phyloP scores from a whole-genome alignment of 2,113 vertebrate species.

The Rostratula benghalensis region DNA sequence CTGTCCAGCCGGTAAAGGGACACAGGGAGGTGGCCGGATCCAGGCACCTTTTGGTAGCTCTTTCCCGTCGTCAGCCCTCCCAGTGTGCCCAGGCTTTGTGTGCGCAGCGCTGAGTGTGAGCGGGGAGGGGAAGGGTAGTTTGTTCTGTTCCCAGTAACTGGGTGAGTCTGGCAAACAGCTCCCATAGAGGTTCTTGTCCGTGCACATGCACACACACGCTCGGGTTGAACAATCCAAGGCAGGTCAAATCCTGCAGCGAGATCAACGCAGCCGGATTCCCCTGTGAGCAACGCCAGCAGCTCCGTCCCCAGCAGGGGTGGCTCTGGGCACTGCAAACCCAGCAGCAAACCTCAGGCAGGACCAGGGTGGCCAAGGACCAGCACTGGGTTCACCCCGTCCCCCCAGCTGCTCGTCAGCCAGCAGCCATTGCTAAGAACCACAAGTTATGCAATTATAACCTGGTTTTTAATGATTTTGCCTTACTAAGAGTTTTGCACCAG shows the following conservation, averaged over 20 bases:
- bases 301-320: neutral
- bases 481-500: constrained; percentile 24
- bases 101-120: neutral
- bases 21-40: neutral
- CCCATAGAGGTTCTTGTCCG: neutral
- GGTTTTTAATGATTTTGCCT: neutral
- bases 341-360: neutral
- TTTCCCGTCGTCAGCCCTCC: neutral
- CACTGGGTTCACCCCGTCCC: accelerated
- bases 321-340: neutral
- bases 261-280: neutral
- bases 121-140: neutral
- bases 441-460: neutral
- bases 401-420: neutral
- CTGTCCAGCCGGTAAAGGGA: neutral
- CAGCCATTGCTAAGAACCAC: neutral
- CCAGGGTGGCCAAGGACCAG: accelerated
- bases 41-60: neutral
- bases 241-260: neutral
- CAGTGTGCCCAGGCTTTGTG: neutral
- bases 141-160: neutral
- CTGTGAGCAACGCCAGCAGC: neutral
- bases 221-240: neutral
- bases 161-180: constrained; percentile 62
- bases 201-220: constrained; percentile 15